A percentile compares a stretch with the other conserved stretches of the same genome.
phyloP scores from a whole-genome alignment of 2,797 vertebrate species.

The Pangasius djambal region DNA sequence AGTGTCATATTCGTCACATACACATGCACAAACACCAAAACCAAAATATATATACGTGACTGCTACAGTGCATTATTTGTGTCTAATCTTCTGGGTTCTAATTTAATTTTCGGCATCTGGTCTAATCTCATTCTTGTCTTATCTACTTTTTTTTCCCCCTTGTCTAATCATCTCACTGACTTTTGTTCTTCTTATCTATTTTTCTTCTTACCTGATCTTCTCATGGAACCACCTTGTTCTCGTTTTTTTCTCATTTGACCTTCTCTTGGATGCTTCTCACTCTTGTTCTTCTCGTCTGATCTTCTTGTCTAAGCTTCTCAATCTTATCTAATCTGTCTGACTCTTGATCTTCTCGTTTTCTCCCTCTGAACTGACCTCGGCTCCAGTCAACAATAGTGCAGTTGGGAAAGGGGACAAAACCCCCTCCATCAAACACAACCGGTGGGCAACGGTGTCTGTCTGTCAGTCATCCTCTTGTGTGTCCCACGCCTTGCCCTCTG shows the following conservation, averaged over 20 bases:
- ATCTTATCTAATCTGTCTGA: slow-evolving; percentile 54
- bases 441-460: slow-evolving; percentile 77
- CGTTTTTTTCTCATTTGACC: neutral
- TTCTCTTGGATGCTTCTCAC: neutral
- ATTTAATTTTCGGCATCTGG: neutral
- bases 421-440: slow-evolving; percentile 78
- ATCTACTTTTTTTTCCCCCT: neutral
- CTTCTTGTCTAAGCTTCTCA: slow-evolving; percentile 35
- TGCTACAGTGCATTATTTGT: slow-evolving; percentile 52
- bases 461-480: slow-evolving; percentile 63
- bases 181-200: neutral
- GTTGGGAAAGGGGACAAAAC: slow-evolving; percentile 74
- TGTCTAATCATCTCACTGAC: neutral
- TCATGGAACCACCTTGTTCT: neutral
- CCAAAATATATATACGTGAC: neutral
- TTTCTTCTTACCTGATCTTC: slow-evolving; percentile 12
- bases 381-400: slow-evolving; percentile 76
- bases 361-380: slow-evolving; percentile 64
- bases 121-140: slow-evolving; percentile 1
- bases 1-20: neutral
- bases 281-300: slow-evolving; percentile 15
- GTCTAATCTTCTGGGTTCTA: slow-evolving; percentile 33
- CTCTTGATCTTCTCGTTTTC: slow-evolving; percentile 67
- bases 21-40: neutral
- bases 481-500: slow-evolving; percentile 18